A percentile compares a stretch with the other conserved stretches of the same genome.
Conservation (phyloP, 2,797 vertebrate species). For the Prunella strophiata region DNA sequence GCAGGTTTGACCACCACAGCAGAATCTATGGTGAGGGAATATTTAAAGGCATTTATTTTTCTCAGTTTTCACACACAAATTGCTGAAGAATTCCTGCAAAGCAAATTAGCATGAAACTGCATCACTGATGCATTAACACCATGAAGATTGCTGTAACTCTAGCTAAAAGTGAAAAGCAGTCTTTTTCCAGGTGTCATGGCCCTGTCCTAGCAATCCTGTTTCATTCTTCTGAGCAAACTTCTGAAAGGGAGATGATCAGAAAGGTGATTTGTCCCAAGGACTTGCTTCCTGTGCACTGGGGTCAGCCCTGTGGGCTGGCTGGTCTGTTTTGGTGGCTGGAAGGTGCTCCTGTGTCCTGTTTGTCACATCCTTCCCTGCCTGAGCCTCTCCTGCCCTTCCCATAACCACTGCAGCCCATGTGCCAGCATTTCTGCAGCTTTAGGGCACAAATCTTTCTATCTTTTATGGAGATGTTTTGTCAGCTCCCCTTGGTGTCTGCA, state of each 20-base stretch:
- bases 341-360: background rate
- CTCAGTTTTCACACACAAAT: background rate
- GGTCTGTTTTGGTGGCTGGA: background rate
- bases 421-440: background rate
- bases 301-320: background rate
- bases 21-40: slow-evolving; percentile 2
- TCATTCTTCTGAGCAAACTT: background rate
- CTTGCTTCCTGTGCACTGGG: fast-evolving
- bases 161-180: background rate
- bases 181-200: background rate
- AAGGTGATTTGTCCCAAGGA: background rate
- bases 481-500: background rate
- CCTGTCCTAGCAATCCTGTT: background rate
- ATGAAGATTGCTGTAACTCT: background rate
- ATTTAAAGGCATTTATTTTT: slow-evolving; percentile 35
- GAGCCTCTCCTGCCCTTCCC: background rate
- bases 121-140: slow-evolving; percentile 10
- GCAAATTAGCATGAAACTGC: slow-evolving; percentile 28
- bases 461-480: background rate
- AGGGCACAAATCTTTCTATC: background rate
- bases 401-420: background rate
- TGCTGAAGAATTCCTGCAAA: slow-evolving; percentile 21
- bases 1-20: slow-evolving; percentile 12
- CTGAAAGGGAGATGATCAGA: background rate
- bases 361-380: background rate